A percentile compares a stretch with the other conserved stretches of the same genome.
Evolutionary conservation across 2,888 invertebrate genomes (phyloP).

Genomic region (Lycaena phlaeas): DNA sequence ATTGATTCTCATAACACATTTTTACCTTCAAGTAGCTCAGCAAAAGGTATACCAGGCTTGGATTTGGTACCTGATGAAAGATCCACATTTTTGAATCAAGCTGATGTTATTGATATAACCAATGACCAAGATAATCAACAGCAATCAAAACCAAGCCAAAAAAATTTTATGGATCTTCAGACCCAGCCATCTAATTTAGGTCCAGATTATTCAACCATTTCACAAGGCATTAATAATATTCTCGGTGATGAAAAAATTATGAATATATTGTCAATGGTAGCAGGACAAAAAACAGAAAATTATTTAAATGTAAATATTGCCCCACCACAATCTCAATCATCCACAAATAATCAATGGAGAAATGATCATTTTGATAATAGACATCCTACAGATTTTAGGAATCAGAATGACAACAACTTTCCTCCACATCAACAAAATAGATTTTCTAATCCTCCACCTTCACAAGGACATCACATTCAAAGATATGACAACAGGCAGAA

Average conservation of each 20-base stretch:
- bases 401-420: constrained; percentile 10
- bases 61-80: constrained; percentile 75
- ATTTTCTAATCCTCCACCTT: constrained; percentile 10
- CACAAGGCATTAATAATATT: constrained; percentile 75
- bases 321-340: constrained; percentile 3
- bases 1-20: constrained; percentile 32
- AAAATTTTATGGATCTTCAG: background rate
- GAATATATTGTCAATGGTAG: constrained; percentile 70
- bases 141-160: constrained; percentile 8
- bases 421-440: constrained; percentile 10
- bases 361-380: constrained; percentile 17
- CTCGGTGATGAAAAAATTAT: constrained; percentile 76
- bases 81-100: constrained; percentile 24
- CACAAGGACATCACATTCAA: too few relatives aligned
- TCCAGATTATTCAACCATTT: constrained; percentile 73
- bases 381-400: constrained; percentile 7
- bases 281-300: constrained; percentile 23
- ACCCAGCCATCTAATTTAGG: constrained; percentile 14
- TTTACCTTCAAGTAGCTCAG: constrained; percentile 35
- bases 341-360: constrained; percentile 30
- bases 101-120: constrained; percentile 49
- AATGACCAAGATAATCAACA: constrained; percentile 22
- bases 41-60: constrained; percentile 80
- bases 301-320: constrained; percentile 1
- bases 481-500: constrained; percentile 8